Evolutionary conservation across 2,113 vertebrate genomes (phyloP), one percentile per base, ranked within the genome.

Genomic region (Isichthys henryi): DNA sequence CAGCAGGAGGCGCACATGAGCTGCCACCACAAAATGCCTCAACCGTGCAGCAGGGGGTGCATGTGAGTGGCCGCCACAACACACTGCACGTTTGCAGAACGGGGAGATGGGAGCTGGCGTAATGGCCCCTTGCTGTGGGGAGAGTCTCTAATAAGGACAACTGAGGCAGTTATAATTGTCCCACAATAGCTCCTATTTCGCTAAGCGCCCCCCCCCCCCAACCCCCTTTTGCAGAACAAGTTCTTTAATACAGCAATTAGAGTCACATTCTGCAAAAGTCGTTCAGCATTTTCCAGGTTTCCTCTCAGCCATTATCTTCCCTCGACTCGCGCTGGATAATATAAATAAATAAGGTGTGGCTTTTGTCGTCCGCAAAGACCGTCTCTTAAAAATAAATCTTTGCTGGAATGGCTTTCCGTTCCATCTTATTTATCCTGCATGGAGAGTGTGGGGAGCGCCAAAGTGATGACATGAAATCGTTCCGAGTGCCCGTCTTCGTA

Each of bases 201-300:
- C 62, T 80, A 80, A 90, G 87, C 19, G 85, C 31, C 46, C 27
- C 83, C 83, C 13, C 10, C 3, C 23, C 5, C n/a, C n/a, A n/a
- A n/a, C n/a, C 31, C 27, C 31, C 35, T 5, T 15, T 80, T 62
- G 39, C 62, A 49, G 87, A 77, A 50, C 48, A 11, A 49, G 9
- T 45, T 77, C 19, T 23, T 58, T 70, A 87, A 92, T 89, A 88
- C 56, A 88, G 70, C 77, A 88, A 86, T 92, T 89, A 92, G 89
- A 88, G 58, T 93, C 90, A 89, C 91, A 2, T 62, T 87, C 92
- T 92, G 49, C 86, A 91, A 90, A 91, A 91, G 88, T 91, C 58
- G 45, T 91, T 94, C 87, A 77, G 66, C 62, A 90, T 92, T 91
- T 91, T 92, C 46, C 89, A 74, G 85, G 56, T 90, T 85, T 35